Evolutionary conservation across 2,113 vertebrate genomes (phyloP), one percentile per base, ranked within the genome.

Genomic region (Ondatra zibethicus): DNA sequence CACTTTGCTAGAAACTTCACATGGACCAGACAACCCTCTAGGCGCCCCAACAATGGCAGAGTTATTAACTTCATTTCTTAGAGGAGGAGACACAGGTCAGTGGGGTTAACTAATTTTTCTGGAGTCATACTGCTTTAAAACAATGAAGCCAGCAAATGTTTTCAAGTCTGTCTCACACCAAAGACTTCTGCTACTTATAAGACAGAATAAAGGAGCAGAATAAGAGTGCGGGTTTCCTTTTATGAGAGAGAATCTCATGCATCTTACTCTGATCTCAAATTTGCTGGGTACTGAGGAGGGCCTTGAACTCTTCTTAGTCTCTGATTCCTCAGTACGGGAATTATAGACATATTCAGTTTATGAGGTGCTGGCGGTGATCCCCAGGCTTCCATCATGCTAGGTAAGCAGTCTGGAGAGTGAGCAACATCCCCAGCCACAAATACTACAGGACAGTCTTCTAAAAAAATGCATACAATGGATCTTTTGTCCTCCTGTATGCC

Each of bases 51-150:
- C 5, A 3, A 10, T 23, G 10, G 23, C 47, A 50, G 4, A 42
- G 6, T 42, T 70, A 61, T 88, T 89, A 72, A 86, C 31, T 85
- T 70, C 5, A 72, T 76, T 70, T 92, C 63, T 16, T 70, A 85
- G 76, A 75, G 3, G 31, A 88, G 6, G 27, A 58, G 90, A 25
- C 65, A 85, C 11, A 91, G 23, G 42, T 95, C 61, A 94, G 2
- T n/a, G 7, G 52, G 25, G n/a, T 76, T 91, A 91, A 89, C n/a
- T 86, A 47, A 91, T 68, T 91, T 89, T 16, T 94, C n/a, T 55
- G 42, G 76, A 72, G 73, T 89, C 17, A 52, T 36, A 39, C 3
- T 21, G 2, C 4, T 73, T 91, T 50, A 88, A 52, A 77, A 85
- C 4, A 0, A 31, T 39, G 12, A 16, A 76, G 7, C 19, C 13